Evolutionary conservation across 2,797 vertebrate genomes (phyloP).

Genomic region (Artibeus jamaicensis): DNA sequence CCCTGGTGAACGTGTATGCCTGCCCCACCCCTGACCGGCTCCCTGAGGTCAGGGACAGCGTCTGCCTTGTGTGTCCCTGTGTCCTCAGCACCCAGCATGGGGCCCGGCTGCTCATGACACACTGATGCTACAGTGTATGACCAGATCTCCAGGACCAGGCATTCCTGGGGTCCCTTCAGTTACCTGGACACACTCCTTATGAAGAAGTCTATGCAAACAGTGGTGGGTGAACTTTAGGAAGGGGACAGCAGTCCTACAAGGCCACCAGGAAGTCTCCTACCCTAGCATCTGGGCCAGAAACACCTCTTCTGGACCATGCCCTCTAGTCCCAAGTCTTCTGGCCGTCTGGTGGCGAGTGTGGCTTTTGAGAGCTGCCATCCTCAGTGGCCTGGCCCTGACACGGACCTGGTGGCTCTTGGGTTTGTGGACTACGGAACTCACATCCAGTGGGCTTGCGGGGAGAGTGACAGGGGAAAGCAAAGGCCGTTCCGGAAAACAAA

Average conservation of each 20-base stretch:
- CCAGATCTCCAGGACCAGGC: background rate
- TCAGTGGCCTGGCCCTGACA: background rate
- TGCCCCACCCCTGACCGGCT: too few species aligned
- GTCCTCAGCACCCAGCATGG: background rate
- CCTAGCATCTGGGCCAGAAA: background rate
- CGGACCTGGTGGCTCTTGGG: background rate
- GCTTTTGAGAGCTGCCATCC: background rate
- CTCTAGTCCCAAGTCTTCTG: background rate
- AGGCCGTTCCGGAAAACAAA: background rate
- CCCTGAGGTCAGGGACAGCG: rapidly evolving
- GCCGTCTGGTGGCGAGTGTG: background rate
- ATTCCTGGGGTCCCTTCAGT: background rate
- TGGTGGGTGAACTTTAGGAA: background rate
- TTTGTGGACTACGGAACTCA: background rate
- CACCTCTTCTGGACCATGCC: background rate
- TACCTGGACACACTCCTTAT: background rate
- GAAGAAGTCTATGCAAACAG: background rate
- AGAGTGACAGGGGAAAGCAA: background rate
- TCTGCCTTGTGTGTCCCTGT: background rate
- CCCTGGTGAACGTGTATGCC: rapidly evolving
- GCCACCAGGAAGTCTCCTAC: background rate
- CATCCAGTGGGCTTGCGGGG: background rate
- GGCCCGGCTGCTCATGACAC: background rate
- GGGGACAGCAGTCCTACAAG: too few species aligned
- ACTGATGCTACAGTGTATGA: rapidly evolving